A percentile compares a stretch with the other conserved stretches of the same genome.
These are phyloP conservation scores for Thyatira batis DNA, from an alignment of 2,888 invertebrate genomes.

Conservation along the genomic window DNA sequence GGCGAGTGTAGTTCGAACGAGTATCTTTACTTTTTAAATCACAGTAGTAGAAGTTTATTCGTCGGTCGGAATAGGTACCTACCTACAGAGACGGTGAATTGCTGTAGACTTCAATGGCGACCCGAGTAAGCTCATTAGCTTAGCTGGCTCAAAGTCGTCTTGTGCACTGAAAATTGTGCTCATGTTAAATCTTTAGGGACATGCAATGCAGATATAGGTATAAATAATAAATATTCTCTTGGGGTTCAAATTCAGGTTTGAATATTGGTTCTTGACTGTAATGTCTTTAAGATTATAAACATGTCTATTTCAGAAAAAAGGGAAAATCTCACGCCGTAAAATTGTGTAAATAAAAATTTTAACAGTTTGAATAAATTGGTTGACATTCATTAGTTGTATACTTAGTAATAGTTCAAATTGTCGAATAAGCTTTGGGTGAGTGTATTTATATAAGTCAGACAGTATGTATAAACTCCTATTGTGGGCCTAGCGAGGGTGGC, in stretches of 20 bases:
- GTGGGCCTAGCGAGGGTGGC: constrained; percentile 22
- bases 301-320: background rate
- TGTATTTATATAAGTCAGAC: constrained; percentile 2
- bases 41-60: too few species aligned
- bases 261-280: too few species aligned
- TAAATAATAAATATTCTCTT: too few species aligned
- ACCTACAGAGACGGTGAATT: background rate
- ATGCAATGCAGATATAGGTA: background rate
- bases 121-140: background rate
- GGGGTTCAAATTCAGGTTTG: too few species aligned
- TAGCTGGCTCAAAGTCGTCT: background rate
- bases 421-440: constrained; percentile 5
- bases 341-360: too few species aligned
- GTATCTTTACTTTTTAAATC: too few species aligned
- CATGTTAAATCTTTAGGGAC: background rate
- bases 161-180: background rate
- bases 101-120: background rate
- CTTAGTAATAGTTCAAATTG: too few species aligned
- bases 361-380: background rate
- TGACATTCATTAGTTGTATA: too few species aligned
- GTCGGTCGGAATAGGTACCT: too few species aligned
- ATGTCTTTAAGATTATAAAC: too few species aligned
- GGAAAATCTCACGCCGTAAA: too few species aligned
- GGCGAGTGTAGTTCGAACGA: too few species aligned
- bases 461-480: constrained; percentile 11